Conservation (phyloP, 2,797 vertebrate species). For the Stomatorhinus walkeri region DNA sequence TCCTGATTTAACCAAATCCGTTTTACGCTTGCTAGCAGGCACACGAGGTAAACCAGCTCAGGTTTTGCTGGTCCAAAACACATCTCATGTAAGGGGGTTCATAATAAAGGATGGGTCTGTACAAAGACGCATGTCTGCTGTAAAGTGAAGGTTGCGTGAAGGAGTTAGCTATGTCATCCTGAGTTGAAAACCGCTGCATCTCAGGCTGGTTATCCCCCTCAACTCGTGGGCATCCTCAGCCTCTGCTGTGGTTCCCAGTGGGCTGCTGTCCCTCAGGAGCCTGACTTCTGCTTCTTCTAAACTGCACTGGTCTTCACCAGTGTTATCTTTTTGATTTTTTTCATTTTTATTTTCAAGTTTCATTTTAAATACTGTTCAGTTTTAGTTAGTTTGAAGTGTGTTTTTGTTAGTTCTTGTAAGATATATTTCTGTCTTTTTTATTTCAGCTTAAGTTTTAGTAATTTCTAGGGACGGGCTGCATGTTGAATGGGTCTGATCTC, state of each 20-base stretch:
- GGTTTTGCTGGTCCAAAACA: not conserved
- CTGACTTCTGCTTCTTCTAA: not conserved
- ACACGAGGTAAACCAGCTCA: not conserved
- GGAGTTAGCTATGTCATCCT: not conserved
- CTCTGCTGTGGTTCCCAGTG: not conserved
- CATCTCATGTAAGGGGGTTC: not conserved
- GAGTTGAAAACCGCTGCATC: not conserved
- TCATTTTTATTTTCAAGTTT: not conserved
- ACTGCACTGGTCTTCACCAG: not conserved
- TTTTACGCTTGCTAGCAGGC: not conserved
- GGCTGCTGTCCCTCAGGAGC: not conserved
- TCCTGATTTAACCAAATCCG: not conserved
- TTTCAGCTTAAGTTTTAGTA: not conserved
- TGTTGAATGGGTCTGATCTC: not conserved
- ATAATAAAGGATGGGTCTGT: not conserved
- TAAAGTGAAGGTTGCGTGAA: not conserved
- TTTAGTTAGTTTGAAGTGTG: not conserved
- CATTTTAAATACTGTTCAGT: not conserved
- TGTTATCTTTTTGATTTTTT: not conserved
- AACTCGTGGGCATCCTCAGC: not conserved
- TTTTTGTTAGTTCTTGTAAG: not conserved
- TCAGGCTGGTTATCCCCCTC: not conserved
- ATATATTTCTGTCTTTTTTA: not conserved
- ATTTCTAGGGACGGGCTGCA: not conserved
- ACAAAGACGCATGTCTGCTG: not conserved